phyloP scores from a whole-genome alignment of 2,113 vertebrate genomes.

The Rhipidura dahli region DNA sequence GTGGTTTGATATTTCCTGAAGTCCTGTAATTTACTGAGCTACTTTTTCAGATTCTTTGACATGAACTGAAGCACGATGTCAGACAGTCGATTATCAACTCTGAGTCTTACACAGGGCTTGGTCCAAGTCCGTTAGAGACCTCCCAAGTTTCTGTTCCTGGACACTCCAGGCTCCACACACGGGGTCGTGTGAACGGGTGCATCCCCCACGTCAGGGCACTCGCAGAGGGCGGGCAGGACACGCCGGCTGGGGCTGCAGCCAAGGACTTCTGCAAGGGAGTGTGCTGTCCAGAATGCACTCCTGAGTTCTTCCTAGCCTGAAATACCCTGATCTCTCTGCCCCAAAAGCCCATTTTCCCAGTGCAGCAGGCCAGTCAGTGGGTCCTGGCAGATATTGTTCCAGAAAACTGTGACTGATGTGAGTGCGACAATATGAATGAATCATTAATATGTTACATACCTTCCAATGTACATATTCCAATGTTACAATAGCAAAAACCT shows the following conservation, averaged over 20 bases:
- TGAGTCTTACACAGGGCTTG: background rate
- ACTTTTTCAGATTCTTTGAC: background rate
- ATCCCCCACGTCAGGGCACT: background rate
- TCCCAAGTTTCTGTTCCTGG: conserved; percentile 42
- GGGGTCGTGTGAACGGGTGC: background rate
- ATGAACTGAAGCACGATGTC: background rate
- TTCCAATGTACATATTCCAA: too few species aligned
- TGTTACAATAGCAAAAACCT: too few species aligned
- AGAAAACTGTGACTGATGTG: background rate
- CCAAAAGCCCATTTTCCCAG: background rate
- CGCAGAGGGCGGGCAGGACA: background rate
- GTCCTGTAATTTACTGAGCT: background rate
- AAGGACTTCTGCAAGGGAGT: background rate
- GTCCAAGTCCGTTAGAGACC: conserved; percentile 36
- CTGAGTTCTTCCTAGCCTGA: background rate
- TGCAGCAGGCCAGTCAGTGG: background rate
- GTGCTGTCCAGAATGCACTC: background rate
- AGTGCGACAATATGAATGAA: rapidly evolving
- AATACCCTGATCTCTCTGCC: background rate
- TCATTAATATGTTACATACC: too few species aligned
- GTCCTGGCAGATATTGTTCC: rapidly evolving
- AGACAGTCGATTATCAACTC: background rate
- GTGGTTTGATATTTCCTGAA: background rate
- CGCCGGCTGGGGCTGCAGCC: background rate
- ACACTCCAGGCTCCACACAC: background rate